Base-by-base conservation (phyloP, 2,113 vertebrate species). In the Pleuronectes platessa region DNA sequence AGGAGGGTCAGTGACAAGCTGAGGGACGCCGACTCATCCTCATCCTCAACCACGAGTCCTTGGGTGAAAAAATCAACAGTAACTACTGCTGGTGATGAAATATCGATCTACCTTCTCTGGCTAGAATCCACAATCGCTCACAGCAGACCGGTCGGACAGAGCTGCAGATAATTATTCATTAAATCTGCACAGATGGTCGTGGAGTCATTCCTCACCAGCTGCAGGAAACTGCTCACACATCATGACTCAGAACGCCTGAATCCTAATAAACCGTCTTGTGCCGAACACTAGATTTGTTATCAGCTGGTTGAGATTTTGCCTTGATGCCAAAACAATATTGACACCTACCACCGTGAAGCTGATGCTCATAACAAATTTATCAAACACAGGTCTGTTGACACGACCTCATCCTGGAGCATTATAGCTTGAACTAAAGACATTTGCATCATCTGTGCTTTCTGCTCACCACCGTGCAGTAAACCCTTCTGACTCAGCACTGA, bases 71-170 rank as follows among this genome's bases (percentile, higher is more conserved):
- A 74, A 86, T 77, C 66, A 82, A 76, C 35, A 23, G 47, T 65
- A 73, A 23, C 73, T 47, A 53, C 77, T 45, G 47, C 9, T 68
- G 65, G 72, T 73, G 80, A 91, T 92, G 83, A 88, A 89, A 90
- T 90, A 93, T 91, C 82, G 88, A 91, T 87, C 76, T 45, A 42
- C 12, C 76, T 35, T 75, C 35, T 1, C 67, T 53, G 71, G 56
- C 70, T 31, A 23, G 59, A 83, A 79, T 60, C 68, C 60, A 74
- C 76, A 18, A 81, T 88, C 66, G 56, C 61, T 90, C 77, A 31
- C 31, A 40, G 78, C 70, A 51, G 82, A 81, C 61, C 56, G 59
- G 45, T 65, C 8, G 14, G 51, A 35, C 54, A 58, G 64, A 47
- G 15, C 54, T 31, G 73, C 58, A 56, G 62, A 74, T 76, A 78